Evolutionary conservation across 2,797 vertebrate genomes (phyloP).

Genomic region (Sebastes vulpes): DNA sequence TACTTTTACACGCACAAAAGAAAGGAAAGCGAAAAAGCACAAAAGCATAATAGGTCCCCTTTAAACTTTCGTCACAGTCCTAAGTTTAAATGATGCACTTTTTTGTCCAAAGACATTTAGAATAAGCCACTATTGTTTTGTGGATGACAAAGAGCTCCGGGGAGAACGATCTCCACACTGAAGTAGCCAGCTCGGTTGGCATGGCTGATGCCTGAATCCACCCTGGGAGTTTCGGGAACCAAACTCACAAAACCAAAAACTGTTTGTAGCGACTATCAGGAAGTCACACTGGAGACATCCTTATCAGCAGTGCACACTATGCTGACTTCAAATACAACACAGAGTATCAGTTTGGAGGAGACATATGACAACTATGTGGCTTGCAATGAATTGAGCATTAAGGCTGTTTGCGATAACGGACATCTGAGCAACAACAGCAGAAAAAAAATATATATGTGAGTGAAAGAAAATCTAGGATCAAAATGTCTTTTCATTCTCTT

Average conservation of each 20-base stretch:
- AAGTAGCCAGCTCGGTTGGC: background rate
- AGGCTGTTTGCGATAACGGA: constrained; percentile 60
- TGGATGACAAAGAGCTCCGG: constrained; percentile 6
- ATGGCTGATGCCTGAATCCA: constrained; percentile 26
- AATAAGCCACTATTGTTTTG: constrained; percentile 1
- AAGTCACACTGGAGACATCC: constrained; percentile 56
- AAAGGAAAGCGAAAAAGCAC: too few species aligned
- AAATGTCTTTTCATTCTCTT: constrained; percentile 47
- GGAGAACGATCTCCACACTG: background rate
- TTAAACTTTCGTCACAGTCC: background rate
- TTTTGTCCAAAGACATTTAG: background rate
- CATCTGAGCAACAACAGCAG: constrained; percentile 50
- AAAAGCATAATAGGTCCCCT: too few species aligned
- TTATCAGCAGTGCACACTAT: constrained; percentile 72
- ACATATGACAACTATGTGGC: constrained; percentile 58
- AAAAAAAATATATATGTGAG: constrained; percentile 21
- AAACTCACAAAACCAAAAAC: constrained; percentile 51
- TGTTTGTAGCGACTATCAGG: constrained; percentile 53
- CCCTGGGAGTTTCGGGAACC: constrained; percentile 21
- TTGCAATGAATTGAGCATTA: constrained; percentile 54
- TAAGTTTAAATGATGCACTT: background rate
- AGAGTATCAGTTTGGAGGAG: constrained; percentile 63
- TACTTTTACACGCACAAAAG: too few species aligned
- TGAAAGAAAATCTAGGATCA: constrained; percentile 40
- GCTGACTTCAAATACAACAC: constrained; percentile 62